Conservation (phyloP, 2,113 vertebrate genomes). For the Nanorana parkeri region DNA sequence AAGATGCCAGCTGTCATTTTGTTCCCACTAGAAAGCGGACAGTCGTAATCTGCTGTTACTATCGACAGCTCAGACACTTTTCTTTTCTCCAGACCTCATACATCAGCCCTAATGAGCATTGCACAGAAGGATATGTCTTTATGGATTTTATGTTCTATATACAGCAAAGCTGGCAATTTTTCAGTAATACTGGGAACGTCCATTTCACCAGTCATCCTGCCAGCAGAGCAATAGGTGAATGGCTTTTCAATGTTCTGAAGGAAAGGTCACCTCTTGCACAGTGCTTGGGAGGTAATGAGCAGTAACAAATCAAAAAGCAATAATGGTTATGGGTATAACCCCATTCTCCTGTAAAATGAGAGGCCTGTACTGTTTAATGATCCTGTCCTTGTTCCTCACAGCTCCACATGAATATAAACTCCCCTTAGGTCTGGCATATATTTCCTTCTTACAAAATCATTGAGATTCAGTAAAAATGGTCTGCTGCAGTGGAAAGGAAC, state of each 20-base stretch:
- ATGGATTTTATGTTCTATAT: background rate
- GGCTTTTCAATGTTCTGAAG: conserved; percentile 28
- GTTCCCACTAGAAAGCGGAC: no score
- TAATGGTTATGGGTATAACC: conserved; percentile 26
- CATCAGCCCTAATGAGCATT: no score
- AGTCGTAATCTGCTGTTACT: no score
- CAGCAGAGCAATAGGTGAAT: conserved; percentile 12
- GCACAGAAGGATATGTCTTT: background rate
- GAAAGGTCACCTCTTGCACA: conserved; percentile 41
- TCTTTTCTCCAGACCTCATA: no score
- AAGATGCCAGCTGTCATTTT: no score
- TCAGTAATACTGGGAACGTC: background rate
- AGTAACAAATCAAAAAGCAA: conserved; percentile 36
- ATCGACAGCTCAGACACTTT: no score
- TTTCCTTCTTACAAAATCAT: background rate
- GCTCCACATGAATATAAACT: background rate
- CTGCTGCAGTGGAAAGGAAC: no score
- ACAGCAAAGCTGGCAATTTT: background rate
- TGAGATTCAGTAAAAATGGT: no score
- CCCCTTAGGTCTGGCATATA: background rate
- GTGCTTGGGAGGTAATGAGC: conserved; percentile 26
- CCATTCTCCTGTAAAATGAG: conserved; percentile 9
- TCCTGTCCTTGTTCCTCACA: background rate
- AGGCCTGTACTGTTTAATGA: background rate
- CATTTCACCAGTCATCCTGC: conserved; percentile 24